Evolutionary conservation across 2,797 vertebrate genomes (phyloP).

Genomic region (Iguana delicatissima): DNA sequence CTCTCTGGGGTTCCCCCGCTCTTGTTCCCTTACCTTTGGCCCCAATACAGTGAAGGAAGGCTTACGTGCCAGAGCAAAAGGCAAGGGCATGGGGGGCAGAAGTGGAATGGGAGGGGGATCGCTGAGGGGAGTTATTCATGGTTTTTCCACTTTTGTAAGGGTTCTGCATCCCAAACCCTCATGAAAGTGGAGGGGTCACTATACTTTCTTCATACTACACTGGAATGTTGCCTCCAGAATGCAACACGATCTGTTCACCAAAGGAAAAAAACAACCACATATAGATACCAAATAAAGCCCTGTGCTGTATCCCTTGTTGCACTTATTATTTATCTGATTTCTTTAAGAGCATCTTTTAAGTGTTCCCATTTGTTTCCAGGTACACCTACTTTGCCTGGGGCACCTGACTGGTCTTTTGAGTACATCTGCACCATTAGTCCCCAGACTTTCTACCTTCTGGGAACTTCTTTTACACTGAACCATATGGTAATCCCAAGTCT

Average conservation of each 20-base stretch:
- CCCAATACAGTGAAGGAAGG: no score
- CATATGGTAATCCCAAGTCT: background rate
- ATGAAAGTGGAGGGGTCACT: no score
- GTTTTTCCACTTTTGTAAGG: no score
- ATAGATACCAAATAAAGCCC: background rate
- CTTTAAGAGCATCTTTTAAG: background rate
- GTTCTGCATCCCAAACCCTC: no score
- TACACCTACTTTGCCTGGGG: background rate
- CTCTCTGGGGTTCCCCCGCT: no score
- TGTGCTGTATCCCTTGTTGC: background rate
- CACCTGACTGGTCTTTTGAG: background rate
- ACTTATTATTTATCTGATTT: background rate
- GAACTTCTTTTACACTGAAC: background rate
- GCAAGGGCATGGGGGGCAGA: no score
- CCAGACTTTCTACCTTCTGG: background rate
- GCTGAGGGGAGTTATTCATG: no score
- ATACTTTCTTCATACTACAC: background rate
- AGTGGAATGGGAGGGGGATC: no score
- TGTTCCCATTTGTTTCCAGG: background rate
- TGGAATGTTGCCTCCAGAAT: conserved; percentile 23
- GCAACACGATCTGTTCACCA: background rate
- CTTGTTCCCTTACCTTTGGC: no score
- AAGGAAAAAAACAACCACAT: background rate
- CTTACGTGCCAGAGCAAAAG: no score
- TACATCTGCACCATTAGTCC: background rate